These are phyloP conservation scores for Drosophila triauraria DNA, from an alignment of 1,140 invertebrate genomes.

Conservation along the genomic window DNA sequence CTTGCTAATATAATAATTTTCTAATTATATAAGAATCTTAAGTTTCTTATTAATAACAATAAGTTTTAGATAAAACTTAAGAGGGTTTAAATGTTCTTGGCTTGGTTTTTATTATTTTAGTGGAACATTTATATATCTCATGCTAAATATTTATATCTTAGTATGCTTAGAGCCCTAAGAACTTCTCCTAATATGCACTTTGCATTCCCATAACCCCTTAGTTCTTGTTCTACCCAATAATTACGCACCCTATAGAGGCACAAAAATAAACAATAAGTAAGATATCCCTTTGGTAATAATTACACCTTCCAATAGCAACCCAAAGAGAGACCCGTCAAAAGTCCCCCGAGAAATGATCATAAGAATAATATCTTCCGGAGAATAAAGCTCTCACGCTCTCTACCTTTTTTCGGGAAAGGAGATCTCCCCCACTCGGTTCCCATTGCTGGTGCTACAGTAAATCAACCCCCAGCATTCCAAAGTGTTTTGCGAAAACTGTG, in stretches of 20 bases:
- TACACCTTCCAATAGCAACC: slow-evolving; percentile 7
- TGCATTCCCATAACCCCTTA: neutral
- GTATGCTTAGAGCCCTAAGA: neutral
- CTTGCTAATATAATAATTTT: no score
- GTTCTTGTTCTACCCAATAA: neutral
- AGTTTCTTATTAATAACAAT: no score
- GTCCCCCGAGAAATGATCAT: slow-evolving; percentile 14
- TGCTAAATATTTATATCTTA: no score
- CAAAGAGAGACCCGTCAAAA: neutral
- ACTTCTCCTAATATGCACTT: neutral
- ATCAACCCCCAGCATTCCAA: slow-evolving; percentile 61
- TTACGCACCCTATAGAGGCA: neutral
- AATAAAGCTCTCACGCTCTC: slow-evolving; percentile 43
- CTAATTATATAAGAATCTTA: no score
- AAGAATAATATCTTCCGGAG: neutral
- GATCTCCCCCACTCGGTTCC: slow-evolving; percentile 39
- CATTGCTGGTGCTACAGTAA: slow-evolving; percentile 30
- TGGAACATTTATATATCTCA: no score
- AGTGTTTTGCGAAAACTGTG: slow-evolving; percentile 66
- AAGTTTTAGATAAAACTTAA: no score
- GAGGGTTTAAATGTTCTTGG: no score
- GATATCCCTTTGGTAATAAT: slow-evolving; percentile 16
- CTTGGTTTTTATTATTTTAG: no score
- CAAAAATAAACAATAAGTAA: slow-evolving; percentile 9
- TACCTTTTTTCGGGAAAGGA: slow-evolving; percentile 1